Evolutionary conservation across 2,797 vertebrate species (phyloP).

Genomic region (Cephalopachus bancanus): DNA sequence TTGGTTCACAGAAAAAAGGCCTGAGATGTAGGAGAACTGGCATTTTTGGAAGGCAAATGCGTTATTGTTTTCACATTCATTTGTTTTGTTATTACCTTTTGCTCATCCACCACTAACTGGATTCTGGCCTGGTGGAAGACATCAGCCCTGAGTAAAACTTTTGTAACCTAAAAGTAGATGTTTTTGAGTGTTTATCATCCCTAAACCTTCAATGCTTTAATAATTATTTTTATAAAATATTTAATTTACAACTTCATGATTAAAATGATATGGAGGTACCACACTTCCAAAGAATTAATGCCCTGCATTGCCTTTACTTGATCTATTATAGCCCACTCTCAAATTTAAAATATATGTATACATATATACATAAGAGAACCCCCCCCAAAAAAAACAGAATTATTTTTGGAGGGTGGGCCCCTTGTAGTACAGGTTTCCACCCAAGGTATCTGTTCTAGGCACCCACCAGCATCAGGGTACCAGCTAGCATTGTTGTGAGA

Average conservation of each 20-base stretch:
- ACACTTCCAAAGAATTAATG: slow-evolving; percentile 15
- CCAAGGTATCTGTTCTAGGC: too few species aligned
- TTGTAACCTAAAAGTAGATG: background rate
- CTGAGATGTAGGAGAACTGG: background rate
- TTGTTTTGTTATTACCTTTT: background rate
- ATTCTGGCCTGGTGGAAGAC: background rate
- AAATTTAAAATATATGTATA: background rate
- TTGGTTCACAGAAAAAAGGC: background rate
- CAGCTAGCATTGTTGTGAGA: too few species aligned
- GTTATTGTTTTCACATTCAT: background rate
- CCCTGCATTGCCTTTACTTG: background rate
- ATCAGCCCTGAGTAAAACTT: background rate
- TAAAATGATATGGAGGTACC: background rate
- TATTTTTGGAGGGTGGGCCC: too few species aligned
- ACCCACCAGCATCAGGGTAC: too few species aligned
- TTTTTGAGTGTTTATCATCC: background rate
- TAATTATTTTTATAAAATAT: background rate
- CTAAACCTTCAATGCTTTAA: background rate
- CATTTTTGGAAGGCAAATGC: background rate
- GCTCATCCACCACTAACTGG: background rate
- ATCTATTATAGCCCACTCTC: background rate
- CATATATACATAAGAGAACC: too few species aligned
- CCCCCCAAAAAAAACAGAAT: too few species aligned
- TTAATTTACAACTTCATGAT: background rate
- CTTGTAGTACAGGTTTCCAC: too few species aligned